Conservation (phyloP, 2,888 invertebrate genomes). For the Cryptocheilus praepositus region DNA sequence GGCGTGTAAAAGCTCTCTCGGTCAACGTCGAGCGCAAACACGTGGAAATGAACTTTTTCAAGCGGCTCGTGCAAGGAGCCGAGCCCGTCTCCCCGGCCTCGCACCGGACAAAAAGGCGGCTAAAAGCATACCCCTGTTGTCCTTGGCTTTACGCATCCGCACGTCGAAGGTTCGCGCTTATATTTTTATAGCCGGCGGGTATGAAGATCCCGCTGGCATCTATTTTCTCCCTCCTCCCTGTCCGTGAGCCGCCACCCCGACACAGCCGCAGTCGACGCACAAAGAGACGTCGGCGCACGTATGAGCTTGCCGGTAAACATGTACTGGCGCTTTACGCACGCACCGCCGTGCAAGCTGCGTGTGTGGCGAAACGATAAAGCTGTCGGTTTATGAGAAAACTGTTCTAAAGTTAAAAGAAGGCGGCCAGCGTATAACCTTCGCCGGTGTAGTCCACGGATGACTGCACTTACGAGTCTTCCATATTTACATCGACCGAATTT, state of each 20-base stretch:
- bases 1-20: too few species aligned
- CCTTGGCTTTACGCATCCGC: slow-evolving; percentile 58
- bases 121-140: slow-evolving; percentile 69
- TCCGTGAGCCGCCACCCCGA: slow-evolving; percentile 19
- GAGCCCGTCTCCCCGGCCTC: slow-evolving; percentile 34
- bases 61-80: slow-evolving; percentile 23
- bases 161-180: slow-evolving; percentile 43
- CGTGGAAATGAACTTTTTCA: not conserved
- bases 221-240: slow-evolving; percentile 16
- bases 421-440: slow-evolving; percentile 9
- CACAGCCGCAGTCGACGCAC: too few species aligned
- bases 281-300: slow-evolving; percentile 10
- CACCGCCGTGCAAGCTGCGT: slow-evolving; percentile 15
- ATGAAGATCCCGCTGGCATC: slow-evolving; percentile 31
- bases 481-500: slow-evolving; percentile 15
- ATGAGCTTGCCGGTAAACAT: slow-evolving; percentile 30
- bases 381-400: slow-evolving; percentile 52
- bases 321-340: slow-evolving; percentile 27
- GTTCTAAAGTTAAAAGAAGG: slow-evolving; percentile 43
- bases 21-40: too few species aligned
- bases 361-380: slow-evolving; percentile 46
- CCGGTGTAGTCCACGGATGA: slow-evolving; percentile 17
- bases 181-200: slow-evolving; percentile 62
- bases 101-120: slow-evolving; percentile 50
- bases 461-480: slow-evolving; percentile 22